Conservation (phyloP, 2,113 vertebrate genomes). For the Pachyramphus minor region DNA sequence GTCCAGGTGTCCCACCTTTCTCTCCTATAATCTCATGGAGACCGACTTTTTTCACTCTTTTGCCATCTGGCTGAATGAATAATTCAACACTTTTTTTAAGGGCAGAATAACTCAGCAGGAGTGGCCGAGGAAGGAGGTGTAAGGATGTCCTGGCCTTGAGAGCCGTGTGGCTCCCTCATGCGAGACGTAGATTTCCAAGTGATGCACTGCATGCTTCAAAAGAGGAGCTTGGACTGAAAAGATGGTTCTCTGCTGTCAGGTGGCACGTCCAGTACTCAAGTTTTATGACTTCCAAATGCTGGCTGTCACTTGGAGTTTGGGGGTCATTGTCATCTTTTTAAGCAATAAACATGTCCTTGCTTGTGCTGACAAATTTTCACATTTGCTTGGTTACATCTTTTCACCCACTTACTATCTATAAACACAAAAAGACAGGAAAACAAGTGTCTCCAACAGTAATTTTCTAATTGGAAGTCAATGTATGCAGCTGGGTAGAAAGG, state of each 20-base stretch:
- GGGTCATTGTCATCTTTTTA: not conserved
- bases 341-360: not conserved
- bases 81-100: not conserved
- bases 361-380: not conserved
- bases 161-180: not conserved
- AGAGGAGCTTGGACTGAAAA: not conserved
- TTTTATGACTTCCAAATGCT: not conserved
- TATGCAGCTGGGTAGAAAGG: not conserved
- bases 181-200: not conserved
- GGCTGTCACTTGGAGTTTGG: not conserved
- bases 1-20: not conserved
- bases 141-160: not conserved
- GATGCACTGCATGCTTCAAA: not conserved
- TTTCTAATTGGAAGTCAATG: not conserved
- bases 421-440: not conserved
- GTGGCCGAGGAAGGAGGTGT: not conserved
- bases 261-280: rapidly evolving
- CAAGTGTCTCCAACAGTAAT: not conserved
- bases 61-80: slow-evolving; percentile 33
- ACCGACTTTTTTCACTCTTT: not conserved
- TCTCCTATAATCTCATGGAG: not conserved
- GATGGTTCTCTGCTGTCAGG: not conserved
- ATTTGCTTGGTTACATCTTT: not conserved
- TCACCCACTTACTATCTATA: not conserved
- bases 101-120: not conserved